A percentile compares a stretch with the other conserved stretches of the same genome.
Evolutionary conservation across 2,888 invertebrate genomes (phyloP).

Genomic region (Villa cingulata): DNA sequence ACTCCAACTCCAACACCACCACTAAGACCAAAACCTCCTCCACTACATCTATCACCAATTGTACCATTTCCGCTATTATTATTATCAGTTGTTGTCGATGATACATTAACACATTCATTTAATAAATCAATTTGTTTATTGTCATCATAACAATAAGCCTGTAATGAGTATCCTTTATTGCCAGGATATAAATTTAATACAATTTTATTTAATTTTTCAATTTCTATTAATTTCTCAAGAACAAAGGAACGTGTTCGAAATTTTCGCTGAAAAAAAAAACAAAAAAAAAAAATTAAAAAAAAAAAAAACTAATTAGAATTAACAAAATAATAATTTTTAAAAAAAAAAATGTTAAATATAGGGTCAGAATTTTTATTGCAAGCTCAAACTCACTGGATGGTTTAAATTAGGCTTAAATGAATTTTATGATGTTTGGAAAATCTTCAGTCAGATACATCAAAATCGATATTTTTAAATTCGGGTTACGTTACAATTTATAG

Average conservation of each 20-base stretch:
- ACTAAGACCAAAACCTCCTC: neutral
- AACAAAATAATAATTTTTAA: neutral
- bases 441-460: no score
- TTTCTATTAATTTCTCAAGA: slow-evolving; percentile 70
- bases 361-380: no score
- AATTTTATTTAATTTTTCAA: slow-evolving; percentile 76
- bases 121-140: slow-evolving; percentile 37
- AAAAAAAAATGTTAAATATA: slow-evolving; percentile 1
- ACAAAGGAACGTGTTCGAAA: slow-evolving; percentile 49
- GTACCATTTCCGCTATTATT: neutral
- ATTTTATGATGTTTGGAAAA: no score
- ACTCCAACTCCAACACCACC: neutral
- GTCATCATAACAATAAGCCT: slow-evolving; percentile 29
- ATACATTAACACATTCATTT: slow-evolving; percentile 29
- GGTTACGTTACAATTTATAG: no score
- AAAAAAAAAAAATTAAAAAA: neutral
- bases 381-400: no score
- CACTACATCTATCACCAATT: slow-evolving; percentile 1
- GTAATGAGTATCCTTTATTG: slow-evolving; percentile 74
- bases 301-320: neutral
- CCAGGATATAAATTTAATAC: slow-evolving; percentile 84
- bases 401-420: no score
- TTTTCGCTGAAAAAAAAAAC: slow-evolving; percentile 24
- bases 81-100: neutral
- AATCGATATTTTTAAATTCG: no score